Percentiles rank a stretch among this genome's conserved stretches.
phyloP scores from a whole-genome alignment of 2,113 vertebrate genomes.

The Chloropsis hardwickii region DNA sequence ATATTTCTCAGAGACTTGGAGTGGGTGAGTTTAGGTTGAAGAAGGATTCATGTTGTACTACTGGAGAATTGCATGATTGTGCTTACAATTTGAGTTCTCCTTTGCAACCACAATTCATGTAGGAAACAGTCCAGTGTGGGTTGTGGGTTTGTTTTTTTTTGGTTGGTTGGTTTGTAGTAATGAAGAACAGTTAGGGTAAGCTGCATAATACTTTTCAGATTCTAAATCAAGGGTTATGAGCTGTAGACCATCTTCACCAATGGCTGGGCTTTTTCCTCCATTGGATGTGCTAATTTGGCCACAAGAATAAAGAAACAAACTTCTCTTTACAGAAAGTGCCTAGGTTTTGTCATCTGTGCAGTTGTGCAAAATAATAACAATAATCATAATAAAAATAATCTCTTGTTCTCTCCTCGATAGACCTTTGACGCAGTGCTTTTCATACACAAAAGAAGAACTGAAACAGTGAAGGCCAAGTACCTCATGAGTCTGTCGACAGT shows the following conservation, averaged over 20 bases:
- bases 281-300: conserved; percentile 57
- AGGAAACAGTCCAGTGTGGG: conserved; percentile 62
- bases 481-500: not conserved
- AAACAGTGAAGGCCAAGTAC: conserved; percentile 65
- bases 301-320: conserved; percentile 52
- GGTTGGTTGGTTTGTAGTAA: not conserved
- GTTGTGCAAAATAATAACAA: conserved; percentile 78
- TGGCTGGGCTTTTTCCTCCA: conserved; percentile 33
- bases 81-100: conserved; percentile 43
- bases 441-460: conserved; percentile 60
- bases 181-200: not conserved
- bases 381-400: conserved; percentile 79
- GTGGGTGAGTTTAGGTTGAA: not conserved
- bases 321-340: conserved; percentile 72
- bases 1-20: conserved; percentile 41
- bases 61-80: conserved; percentile 37
- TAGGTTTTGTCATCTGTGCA: conserved; percentile 72
- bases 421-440: conserved; percentile 69
- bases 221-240: conserved; percentile 34
- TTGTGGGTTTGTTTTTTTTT: not conserved
- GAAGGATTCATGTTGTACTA: not conserved
- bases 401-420: conserved; percentile 69
- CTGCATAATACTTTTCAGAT: conserved; percentile 32
- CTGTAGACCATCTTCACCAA: conserved; percentile 28
- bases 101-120: conserved; percentile 19